A percentile compares a stretch with the other conserved stretches of the same genome.
Conservation (phyloP, 2,888 invertebrate genomes). For the Cheilosia impressa region DNA sequence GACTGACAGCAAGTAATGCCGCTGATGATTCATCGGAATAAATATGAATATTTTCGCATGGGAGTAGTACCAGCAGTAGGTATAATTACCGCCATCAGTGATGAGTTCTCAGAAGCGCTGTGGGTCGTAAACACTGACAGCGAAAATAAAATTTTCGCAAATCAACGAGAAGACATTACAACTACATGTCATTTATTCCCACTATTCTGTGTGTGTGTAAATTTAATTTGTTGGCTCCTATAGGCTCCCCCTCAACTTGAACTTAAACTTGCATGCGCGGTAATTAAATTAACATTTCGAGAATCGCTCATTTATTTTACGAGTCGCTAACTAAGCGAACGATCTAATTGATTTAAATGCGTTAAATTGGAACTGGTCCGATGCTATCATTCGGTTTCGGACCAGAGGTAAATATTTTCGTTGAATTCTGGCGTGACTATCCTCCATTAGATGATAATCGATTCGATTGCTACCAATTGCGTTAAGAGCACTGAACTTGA, state of each 20-base stretch:
- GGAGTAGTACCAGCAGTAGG: too few species aligned
- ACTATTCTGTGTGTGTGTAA: too few species aligned
- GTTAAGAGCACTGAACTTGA: too few species aligned
- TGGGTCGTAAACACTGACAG: constrained; percentile 10
- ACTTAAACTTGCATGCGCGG: constrained; percentile 47
- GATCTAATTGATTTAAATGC: constrained; percentile 13
- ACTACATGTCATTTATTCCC: neutral
- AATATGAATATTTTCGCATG: constrained; percentile 1
- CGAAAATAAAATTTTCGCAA: constrained; percentile 26
- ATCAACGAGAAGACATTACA: constrained; percentile 4
- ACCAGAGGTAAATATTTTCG: constrained; percentile 1
- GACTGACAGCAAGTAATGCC: constrained; percentile 1
- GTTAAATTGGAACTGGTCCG: neutral
- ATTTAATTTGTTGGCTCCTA: neutral
- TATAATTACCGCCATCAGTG: constrained; percentile 12
- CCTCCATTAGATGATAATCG: constrained; percentile 30
- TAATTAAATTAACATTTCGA: constrained; percentile 55
- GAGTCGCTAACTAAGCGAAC: constrained; percentile 7
- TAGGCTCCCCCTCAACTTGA: constrained; percentile 46
- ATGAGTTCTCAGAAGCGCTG: constrained; percentile 7
- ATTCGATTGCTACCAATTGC: constrained; percentile 35
- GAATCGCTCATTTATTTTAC: neutral
- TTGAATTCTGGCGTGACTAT: constrained; percentile 26
- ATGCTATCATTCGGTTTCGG: neutral
- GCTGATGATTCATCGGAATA: constrained; percentile 9